phyloP scores from a whole-genome alignment of 2,113 vertebrate species.

The Nyctibius bracteatus region DNA sequence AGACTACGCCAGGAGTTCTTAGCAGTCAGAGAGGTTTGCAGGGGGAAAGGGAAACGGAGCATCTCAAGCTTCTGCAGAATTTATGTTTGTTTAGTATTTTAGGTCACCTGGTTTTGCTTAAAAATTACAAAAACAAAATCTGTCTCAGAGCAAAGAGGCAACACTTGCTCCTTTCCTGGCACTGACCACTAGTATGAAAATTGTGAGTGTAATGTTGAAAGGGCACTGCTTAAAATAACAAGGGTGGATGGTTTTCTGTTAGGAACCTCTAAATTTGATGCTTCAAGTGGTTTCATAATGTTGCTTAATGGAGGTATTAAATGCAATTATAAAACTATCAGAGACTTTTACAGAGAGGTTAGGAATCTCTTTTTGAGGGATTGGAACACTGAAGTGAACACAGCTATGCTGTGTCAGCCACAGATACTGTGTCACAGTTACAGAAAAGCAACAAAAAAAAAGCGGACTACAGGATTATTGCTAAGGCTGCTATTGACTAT shows the following conservation, averaged over 20 bases:
- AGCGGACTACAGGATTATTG: background rate
- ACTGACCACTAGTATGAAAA: background rate
- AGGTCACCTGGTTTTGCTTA: background rate
- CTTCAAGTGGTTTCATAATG: background rate
- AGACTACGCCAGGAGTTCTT: background rate
- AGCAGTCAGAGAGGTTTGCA: background rate
- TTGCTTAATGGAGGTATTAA: background rate
- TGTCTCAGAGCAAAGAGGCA: background rate
- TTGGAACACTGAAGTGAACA: background rate
- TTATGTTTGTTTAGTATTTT: background rate
- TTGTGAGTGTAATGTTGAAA: background rate
- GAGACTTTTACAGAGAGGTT: background rate
- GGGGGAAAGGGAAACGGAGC: background rate
- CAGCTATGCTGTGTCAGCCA: background rate
- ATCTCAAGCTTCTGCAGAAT: background rate
- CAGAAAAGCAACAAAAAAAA: background rate
- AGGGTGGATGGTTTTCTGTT: background rate
- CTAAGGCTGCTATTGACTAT: background rate
- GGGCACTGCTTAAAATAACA: background rate
- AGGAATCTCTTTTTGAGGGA: background rate
- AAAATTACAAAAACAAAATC: background rate
- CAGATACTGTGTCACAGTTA: background rate
- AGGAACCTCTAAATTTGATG: background rate
- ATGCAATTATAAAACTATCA: background rate
- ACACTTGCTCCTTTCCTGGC: background rate